Percentiles rank a stretch among this genome's conserved stretches.
phyloP scores from a whole-genome alignment of 2,113 vertebrate species.

The Mormyrus iriodes region DNA sequence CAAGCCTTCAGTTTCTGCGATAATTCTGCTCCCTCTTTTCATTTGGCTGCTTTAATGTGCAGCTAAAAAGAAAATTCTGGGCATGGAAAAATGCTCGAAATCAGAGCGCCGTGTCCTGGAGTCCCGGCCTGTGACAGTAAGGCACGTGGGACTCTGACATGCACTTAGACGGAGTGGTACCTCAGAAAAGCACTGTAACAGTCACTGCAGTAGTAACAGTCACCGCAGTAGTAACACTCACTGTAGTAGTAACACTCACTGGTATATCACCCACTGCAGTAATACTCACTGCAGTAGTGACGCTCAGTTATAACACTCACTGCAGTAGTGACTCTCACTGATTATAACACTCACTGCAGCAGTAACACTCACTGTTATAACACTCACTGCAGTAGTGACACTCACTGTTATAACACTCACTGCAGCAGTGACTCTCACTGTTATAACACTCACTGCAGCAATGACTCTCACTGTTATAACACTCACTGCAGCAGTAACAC shows the following conservation, averaged over 20 bases:
- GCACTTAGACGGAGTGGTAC: not conserved
- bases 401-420: not conserved
- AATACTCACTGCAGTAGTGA: too few species aligned
- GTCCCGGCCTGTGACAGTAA: not conserved
- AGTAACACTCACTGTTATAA: not conserved
- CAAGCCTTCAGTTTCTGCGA: not conserved
- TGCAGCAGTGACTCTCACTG: not conserved
- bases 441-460: too few species aligned
- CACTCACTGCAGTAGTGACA: not conserved
- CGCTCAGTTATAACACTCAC: too few species aligned
- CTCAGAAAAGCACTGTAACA: not conserved
- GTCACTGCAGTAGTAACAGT: not conserved
- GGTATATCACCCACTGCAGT: not conserved
- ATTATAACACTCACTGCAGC: too few species aligned
- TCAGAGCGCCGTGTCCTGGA: not conserved
- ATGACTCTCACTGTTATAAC: not conserved
- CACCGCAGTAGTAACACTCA: not conserved
- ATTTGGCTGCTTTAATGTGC: not conserved
- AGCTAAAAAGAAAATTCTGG: not conserved
- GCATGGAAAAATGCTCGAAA: not conserved
- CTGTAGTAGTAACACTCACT: not conserved
- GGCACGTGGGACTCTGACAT: not conserved
- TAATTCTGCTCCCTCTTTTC: not conserved
- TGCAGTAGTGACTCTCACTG: too few species aligned
- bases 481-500: too few species aligned